phyloP scores from a whole-genome alignment of 2,888 invertebrate genomes.

The Elmis aenea region DNA sequence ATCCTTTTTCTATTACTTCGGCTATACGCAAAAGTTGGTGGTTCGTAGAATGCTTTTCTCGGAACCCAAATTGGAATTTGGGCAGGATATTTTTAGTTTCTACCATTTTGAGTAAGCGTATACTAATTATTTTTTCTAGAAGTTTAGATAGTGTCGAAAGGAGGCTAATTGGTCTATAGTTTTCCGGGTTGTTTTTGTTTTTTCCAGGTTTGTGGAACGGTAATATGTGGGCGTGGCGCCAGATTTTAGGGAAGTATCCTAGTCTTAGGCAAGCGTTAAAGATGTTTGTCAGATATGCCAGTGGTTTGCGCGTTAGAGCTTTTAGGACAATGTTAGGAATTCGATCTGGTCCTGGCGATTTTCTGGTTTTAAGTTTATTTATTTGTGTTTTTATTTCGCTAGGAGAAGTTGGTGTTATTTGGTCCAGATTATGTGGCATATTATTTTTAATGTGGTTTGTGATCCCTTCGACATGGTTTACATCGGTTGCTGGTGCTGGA shows the following conservation, averaged over 20 bases:
- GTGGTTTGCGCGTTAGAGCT: slow-evolving; percentile 8
- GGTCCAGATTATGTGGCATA: slow-evolving; percentile 1
- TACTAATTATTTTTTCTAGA: slow-evolving; percentile 21
- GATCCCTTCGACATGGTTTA: slow-evolving; percentile 1
- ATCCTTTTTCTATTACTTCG: slow-evolving; percentile 21
- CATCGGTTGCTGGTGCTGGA: neutral
- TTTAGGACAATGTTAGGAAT: slow-evolving; percentile 4
- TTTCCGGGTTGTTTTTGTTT: slow-evolving; percentile 10
- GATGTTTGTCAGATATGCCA: slow-evolving; percentile 14
- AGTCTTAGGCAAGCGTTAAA: slow-evolving; percentile 10
- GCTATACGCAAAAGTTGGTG: too few species aligned
- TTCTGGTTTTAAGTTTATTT: slow-evolving; percentile 2
- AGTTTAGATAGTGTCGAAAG: slow-evolving; percentile 18
- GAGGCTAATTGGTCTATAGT: slow-evolving; percentile 18
- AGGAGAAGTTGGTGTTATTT: slow-evolving; percentile 1
- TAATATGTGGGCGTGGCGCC: slow-evolving; percentile 17
- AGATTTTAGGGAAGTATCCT: slow-evolving; percentile 13
- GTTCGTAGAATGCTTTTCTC: slow-evolving; percentile 27
- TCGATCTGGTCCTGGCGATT: slow-evolving; percentile 2
- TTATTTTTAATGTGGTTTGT: slow-evolving; percentile 20
- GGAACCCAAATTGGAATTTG: slow-evolving; percentile 29
- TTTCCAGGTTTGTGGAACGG: slow-evolving; percentile 18
- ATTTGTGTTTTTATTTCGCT: slow-evolving; percentile 1
- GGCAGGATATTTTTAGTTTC: too few species aligned
- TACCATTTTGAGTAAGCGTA: neutral